Conservation (phyloP, 35 echinoderm and acorn worm genomes). For the Strongylocentrotus purpuratus region DNA sequence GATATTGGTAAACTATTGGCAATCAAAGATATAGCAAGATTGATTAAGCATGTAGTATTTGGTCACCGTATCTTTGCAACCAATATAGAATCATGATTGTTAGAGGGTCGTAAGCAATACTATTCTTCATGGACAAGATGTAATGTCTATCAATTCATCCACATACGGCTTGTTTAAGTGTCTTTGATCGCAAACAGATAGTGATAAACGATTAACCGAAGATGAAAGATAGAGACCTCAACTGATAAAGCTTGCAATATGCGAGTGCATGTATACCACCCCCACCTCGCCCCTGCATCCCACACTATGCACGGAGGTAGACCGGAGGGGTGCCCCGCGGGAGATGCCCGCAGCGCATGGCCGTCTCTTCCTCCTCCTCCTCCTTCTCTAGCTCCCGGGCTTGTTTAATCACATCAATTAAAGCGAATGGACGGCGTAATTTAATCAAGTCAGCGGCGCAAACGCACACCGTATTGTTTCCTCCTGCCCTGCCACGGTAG, state of each 20-base stretch:
- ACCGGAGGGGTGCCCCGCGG: constrained; percentile 26
- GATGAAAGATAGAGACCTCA: not conserved
- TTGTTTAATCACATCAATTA: constrained; percentile 56
- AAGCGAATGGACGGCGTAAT: constrained; percentile 40
- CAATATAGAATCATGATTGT: too few species aligned
- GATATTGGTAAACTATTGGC: too few species aligned
- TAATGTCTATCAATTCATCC: too few species aligned
- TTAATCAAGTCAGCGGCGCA: constrained; percentile 42
- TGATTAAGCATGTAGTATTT: too few species aligned
- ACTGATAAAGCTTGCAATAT: not conserved
- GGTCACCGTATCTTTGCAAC: too few species aligned
- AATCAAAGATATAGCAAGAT: too few species aligned
- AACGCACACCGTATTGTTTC: constrained; percentile 54
- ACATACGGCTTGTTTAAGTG: too few species aligned
- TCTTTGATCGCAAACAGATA: not conserved
- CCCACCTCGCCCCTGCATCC: not conserved
- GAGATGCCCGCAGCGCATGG: not conserved
- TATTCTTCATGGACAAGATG: too few species aligned
- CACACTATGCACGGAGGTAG: not conserved
- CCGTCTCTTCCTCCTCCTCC: not conserved
- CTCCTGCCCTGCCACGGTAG: not conserved
- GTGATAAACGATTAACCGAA: not conserved
- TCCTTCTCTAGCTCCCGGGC: not conserved
- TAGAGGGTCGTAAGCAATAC: too few species aligned
- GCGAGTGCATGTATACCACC: not conserved